phyloP scores from a whole-genome alignment of 2,113 vertebrate genomes.

The Halichoerus grypus region DNA sequence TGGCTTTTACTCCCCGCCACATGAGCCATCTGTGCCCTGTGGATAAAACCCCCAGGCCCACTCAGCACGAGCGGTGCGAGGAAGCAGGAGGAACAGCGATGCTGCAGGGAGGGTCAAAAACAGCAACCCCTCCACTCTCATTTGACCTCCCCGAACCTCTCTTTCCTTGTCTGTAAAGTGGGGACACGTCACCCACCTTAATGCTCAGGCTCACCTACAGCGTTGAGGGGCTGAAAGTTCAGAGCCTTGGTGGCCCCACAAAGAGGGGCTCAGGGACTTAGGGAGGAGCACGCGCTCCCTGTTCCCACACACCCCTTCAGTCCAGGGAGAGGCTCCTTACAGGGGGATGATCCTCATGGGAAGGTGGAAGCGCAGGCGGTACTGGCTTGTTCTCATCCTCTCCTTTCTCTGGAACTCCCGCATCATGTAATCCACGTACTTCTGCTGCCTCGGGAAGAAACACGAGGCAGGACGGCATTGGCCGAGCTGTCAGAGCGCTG shows the following conservation, averaged over 20 bases:
- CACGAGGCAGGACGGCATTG: background rate
- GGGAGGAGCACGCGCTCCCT: background rate
- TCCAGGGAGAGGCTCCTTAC: conserved; percentile 51
- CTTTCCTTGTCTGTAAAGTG: conserved; percentile 3
- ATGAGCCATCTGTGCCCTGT: background rate
- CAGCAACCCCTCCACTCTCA: too few species aligned
- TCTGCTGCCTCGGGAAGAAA: conserved; percentile 61
- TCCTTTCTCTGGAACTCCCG: conserved; percentile 72
- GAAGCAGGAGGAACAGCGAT: background rate
- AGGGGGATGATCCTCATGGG: conserved; percentile 65
- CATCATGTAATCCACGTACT: conserved; percentile 72
- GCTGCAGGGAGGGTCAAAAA: background rate
- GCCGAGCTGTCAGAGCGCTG: too few species aligned
- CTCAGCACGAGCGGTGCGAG: background rate
- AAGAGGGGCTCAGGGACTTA: background rate
- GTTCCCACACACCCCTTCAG: background rate
- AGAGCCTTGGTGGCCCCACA: background rate
- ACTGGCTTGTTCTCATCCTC: conserved; percentile 66
- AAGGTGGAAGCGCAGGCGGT: conserved; percentile 65
- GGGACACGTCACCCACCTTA: background rate
- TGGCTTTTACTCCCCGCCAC: background rate
- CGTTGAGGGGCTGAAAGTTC: background rate
- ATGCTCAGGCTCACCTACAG: background rate
- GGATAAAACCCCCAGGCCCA: background rate
- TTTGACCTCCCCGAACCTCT: background rate